Conservation (phyloP, 1,140 invertebrate species). For the Leptopilina boulardi region DNA sequence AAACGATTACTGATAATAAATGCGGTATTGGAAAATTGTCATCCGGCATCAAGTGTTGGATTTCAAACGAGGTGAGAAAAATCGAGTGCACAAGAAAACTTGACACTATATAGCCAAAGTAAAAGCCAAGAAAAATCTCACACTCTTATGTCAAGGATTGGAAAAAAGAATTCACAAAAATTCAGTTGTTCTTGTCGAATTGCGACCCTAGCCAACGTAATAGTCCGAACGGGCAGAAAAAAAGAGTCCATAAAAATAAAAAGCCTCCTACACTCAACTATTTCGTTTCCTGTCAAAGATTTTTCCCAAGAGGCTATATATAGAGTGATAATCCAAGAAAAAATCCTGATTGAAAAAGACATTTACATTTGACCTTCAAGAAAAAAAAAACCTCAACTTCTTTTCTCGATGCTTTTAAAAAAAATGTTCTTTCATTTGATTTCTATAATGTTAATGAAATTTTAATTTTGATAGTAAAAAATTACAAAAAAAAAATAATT, state of each 20-base stretch:
- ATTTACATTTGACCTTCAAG: neutral
- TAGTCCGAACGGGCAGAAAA: slow-evolving; percentile 38
- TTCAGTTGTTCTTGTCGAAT: neutral
- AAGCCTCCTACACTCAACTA: neutral
- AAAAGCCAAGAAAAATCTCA: slow-evolving; percentile 14
- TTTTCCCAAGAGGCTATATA: neutral
- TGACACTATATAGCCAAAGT: neutral
- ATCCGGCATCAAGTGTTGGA: slow-evolving; percentile 25
- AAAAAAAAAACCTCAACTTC: too few relatives aligned
- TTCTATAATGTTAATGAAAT: neutral
- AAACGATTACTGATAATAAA: neutral
- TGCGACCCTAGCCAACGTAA: slow-evolving; percentile 2
- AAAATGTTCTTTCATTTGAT: neutral
- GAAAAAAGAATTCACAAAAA: neutral
- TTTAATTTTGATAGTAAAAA: neutral
- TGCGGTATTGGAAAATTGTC: slow-evolving; percentile 31
- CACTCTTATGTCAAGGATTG: neutral
- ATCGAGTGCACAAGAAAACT: neutral
- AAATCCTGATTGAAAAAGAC: slow-evolving; percentile 10
- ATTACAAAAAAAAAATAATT: neutral
- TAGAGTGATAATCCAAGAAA: neutral
- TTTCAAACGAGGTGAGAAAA: slow-evolving; percentile 33
- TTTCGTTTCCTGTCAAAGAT: slow-evolving; percentile 38
- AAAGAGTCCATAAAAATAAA: slow-evolving; percentile 44
- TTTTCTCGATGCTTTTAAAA: neutral